Percentiles rank a stretch among this genome's conserved stretches.
Evolutionary conservation across 1,140 invertebrate genomes (phyloP).

Genomic region (Gryon sp.): DNA sequence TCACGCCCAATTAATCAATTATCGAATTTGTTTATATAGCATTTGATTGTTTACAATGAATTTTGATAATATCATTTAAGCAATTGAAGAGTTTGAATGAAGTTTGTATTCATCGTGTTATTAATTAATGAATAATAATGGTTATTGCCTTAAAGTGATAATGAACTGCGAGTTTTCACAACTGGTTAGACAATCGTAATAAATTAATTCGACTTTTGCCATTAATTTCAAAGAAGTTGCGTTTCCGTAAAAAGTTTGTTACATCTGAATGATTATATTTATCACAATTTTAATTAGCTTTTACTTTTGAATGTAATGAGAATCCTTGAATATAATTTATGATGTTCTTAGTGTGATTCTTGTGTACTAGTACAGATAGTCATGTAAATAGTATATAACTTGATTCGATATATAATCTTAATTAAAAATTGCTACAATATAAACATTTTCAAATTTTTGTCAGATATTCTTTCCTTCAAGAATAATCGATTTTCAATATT

Average conservation of each 20-base stretch:
- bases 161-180: too few species aligned
- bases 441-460: too few species aligned
- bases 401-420: not conserved
- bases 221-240: conserved; percentile 12
- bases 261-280: conserved; percentile 18
- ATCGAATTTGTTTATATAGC: too few species aligned
- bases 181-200: not conserved
- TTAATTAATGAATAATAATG: too few species aligned
- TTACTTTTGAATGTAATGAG: conserved; percentile 29
- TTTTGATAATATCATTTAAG: too few species aligned
- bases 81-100: too few species aligned
- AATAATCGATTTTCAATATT: too few species aligned
- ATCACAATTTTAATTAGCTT: conserved; percentile 39
- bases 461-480: too few species aligned
- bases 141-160: too few species aligned
- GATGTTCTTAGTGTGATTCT: not conserved
- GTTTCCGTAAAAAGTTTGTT: conserved; percentile 26
- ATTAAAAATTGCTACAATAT: conserved; percentile 13
- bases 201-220: not conserved
- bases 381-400: conserved; percentile 4
- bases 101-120: too few species aligned
- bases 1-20: too few species aligned
- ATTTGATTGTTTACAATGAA: too few species aligned
- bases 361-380: conserved; percentile 1
- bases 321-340: conserved; percentile 32